Conservation (phyloP, 2,888 invertebrate genomes). For the Phoenoteleia sp. region DNA sequence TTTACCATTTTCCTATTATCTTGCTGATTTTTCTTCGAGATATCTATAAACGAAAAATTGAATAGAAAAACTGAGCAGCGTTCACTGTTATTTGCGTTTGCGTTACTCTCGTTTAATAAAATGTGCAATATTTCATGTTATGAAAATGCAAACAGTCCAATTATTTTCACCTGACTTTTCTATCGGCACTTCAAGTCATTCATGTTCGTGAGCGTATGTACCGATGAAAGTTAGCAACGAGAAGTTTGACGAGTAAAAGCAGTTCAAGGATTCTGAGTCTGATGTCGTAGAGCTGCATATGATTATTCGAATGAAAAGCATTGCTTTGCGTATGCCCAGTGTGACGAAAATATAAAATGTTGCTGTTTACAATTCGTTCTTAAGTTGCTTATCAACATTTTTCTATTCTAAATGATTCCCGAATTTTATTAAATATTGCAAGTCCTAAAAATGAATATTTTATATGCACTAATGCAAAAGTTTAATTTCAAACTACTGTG, state of each 20-base stretch:
- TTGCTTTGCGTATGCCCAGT: slow-evolving; percentile 48
- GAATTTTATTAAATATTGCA: too few species aligned
- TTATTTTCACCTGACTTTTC: slow-evolving; percentile 25
- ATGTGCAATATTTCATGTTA: too few species aligned
- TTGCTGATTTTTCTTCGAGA: too few species aligned
- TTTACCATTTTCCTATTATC: too few species aligned
- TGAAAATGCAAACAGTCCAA: slow-evolving; percentile 7
- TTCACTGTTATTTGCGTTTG: too few species aligned
- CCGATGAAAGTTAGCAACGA: slow-evolving; percentile 54
- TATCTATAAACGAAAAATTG: too few species aligned
- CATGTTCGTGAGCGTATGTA: neutral
- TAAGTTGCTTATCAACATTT: slow-evolving; percentile 30
- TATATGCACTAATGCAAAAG: neutral
- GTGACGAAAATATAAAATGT: slow-evolving; percentile 56
- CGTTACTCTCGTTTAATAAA: too few species aligned
- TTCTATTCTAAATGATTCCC: too few species aligned
- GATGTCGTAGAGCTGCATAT: slow-evolving; percentile 55
- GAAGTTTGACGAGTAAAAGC: slow-evolving; percentile 62
- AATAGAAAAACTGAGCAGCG: too few species aligned
- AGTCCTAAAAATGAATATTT: too few species aligned
- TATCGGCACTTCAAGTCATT: slow-evolving; percentile 37
- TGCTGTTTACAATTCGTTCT: slow-evolving; percentile 39
- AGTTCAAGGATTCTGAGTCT: slow-evolving; percentile 63
- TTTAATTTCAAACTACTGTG: too few species aligned
- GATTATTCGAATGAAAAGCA: slow-evolving; percentile 59